These are phyloP conservation scores for Cantharis nigra DNA, from an alignment of 2,888 invertebrate genomes.

Conservation along the genomic window DNA sequence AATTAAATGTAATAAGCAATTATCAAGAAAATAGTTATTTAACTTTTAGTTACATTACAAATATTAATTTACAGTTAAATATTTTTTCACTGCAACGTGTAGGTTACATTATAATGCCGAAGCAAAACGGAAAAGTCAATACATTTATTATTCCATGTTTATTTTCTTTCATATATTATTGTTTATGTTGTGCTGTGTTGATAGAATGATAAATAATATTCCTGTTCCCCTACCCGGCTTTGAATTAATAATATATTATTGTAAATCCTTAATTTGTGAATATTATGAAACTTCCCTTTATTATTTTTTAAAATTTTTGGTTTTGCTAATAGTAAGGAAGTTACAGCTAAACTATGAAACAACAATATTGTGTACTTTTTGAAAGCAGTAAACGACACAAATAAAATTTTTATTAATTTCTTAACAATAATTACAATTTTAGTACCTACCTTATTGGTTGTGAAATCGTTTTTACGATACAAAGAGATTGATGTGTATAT, in stretches of 20 bases:
- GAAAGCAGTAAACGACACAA: neutral
- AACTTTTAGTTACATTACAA: neutral
- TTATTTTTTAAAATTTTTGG: too few relatives aligned
- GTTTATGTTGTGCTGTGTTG: neutral
- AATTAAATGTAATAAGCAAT: neutral
- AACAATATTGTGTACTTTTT: neutral
- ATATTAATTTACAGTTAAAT: neutral
- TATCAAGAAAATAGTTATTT: neutral
- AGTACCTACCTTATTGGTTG: neutral
- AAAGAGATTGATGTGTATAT: neutral
- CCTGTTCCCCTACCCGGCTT: neutral
- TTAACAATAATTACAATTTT: neutral
- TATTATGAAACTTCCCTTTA: neutral
- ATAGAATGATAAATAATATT: neutral
- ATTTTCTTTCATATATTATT: neutral
- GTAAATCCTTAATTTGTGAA: neutral
- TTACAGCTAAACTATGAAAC: neutral
- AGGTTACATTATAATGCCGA: neutral
- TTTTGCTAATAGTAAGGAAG: too few relatives aligned
- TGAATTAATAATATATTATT: neutral
- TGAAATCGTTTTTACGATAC: neutral
- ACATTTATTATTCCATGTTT: neutral
- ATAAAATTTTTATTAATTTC: neutral
- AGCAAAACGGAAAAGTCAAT: neutral
- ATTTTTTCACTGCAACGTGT: neutral